Percentiles rank a stretch among this genome's conserved stretches.
These are phyloP conservation scores for Alosa sapidissima DNA, from an alignment of 2,797 vertebrate species.

Conservation along the genomic window DNA sequence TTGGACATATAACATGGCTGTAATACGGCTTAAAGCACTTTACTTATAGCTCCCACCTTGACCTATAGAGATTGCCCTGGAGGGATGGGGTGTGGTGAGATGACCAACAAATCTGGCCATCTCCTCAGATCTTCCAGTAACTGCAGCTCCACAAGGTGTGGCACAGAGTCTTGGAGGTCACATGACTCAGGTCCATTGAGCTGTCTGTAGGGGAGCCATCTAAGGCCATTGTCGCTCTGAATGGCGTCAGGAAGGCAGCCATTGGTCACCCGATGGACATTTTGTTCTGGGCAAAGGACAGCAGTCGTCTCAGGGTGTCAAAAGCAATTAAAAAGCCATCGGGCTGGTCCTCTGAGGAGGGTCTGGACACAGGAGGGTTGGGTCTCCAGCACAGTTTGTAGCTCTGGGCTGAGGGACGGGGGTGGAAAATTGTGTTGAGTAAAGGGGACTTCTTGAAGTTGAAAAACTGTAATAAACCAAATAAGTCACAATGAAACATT, in stretches of 20 bases:
- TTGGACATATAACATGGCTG: neutral
- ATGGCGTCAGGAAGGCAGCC: conserved; percentile 64
- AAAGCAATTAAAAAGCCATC: conserved; percentile 76
- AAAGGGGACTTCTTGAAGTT: neutral
- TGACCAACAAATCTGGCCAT: neutral
- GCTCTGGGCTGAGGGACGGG: neutral
- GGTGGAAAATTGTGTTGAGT: neutral
- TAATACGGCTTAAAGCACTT: neutral
- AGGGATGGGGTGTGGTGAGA: conserved; percentile 32
- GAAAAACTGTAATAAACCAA: neutral
- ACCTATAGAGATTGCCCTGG: neutral
- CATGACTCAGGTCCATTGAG: conserved; percentile 59
- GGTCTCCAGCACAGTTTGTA: neutral
- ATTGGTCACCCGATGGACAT: conserved; percentile 62
- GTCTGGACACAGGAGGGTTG: conserved; percentile 38
- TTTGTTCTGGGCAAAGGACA: conserved; percentile 60
- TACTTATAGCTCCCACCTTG: neutral
- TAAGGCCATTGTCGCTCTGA: conserved; percentile 70
- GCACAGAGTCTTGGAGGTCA: conserved; percentile 47
- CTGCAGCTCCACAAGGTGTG: conserved; percentile 49
- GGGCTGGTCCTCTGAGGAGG: conserved; percentile 64
- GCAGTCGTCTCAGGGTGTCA: conserved; percentile 64
- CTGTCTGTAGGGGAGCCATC: conserved; percentile 64
- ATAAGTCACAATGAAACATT: neutral
- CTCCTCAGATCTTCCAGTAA: conserved; percentile 43